Evolutionary conservation across 2,113 vertebrate genomes (phyloP).

Genomic region (Scophthalmus maximus): DNA sequence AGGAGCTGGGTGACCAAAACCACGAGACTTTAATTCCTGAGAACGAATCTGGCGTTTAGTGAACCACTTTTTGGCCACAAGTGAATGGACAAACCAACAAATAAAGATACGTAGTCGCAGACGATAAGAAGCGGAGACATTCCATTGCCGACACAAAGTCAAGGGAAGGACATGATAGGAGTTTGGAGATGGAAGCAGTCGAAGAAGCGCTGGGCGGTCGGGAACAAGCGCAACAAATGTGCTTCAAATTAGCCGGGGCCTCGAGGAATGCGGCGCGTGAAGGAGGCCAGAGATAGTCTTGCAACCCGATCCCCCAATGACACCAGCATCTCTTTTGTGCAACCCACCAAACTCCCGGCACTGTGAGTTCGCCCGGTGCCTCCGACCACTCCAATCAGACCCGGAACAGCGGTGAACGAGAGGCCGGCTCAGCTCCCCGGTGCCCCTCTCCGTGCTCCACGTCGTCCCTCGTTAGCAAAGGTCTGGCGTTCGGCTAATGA

Average conservation of each 20-base stretch:
- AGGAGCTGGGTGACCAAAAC: slow-evolving; percentile 10
- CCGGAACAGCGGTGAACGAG: slow-evolving; percentile 65
- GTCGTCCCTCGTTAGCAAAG: slow-evolving; percentile 61
- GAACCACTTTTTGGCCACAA: too few species aligned
- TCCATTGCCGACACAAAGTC: background rate
- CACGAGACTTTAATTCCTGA: background rate
- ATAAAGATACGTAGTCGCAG: background rate
- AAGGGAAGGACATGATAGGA: background rate
- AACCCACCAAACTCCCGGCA: background rate
- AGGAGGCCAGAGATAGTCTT: slow-evolving; percentile 52
- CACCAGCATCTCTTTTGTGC: slow-evolving; percentile 53
- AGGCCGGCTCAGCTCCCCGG: slow-evolving; percentile 60
- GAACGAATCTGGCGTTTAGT: too few species aligned
- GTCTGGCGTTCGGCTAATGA: slow-evolving; percentile 59
- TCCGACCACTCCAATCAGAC: slow-evolving; percentile 60
- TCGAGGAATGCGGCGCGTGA: slow-evolving; percentile 55
- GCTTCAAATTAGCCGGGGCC: slow-evolving; percentile 69
- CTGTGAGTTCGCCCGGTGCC: slow-evolving; percentile 49
- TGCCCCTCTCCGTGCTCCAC: slow-evolving; percentile 22
- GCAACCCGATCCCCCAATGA: slow-evolving; percentile 56
- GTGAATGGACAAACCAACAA: too few species aligned
- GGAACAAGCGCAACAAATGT: slow-evolving; percentile 65
- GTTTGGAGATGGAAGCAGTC: background rate
- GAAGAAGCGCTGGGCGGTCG: background rate
- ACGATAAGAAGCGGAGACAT: slow-evolving; percentile 1